These are phyloP conservation scores for Cotesia glomerata DNA, from an alignment of 1,140 invertebrate species.

Conservation along the genomic window DNA sequence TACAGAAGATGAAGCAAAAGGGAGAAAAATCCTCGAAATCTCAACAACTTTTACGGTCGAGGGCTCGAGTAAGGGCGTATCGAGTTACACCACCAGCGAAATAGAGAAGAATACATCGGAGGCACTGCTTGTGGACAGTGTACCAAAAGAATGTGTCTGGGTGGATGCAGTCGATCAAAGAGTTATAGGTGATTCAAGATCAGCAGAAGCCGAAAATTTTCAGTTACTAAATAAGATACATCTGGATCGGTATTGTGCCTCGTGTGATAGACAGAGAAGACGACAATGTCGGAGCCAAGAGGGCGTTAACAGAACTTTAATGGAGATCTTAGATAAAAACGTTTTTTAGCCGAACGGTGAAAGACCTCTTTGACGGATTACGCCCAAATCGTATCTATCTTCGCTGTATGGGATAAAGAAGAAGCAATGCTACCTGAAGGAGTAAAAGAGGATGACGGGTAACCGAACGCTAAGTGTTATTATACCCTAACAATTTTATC, in stretches of 20 bases:
- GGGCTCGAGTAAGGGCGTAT: constrained; percentile 20
- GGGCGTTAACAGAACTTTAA: constrained; percentile 64
- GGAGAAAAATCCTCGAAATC: constrained; percentile 27
- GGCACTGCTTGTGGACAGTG: neutral
- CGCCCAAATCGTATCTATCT: constrained; percentile 57
- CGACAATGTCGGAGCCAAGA: constrained; percentile 44
- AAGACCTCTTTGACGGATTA: constrained; percentile 63
- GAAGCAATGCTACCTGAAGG: constrained; percentile 39
- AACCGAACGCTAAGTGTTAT: constrained; percentile 47
- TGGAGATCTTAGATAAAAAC: constrained; percentile 62
- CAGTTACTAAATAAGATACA: neutral
- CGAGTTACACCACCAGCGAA: constrained; percentile 4
- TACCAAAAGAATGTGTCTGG: neutral
- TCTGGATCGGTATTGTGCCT: neutral
- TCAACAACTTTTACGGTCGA: constrained; percentile 21
- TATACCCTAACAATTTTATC: constrained; percentile 37
- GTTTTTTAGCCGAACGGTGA: constrained; percentile 44
- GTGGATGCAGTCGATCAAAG: constrained; percentile 23
- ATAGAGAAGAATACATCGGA: no score
- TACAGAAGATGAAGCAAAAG: constrained; percentile 17
- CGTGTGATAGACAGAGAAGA: neutral
- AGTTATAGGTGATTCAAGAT: neutral
- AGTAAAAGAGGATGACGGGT: constrained; percentile 23
- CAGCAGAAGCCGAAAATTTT: constrained; percentile 3
- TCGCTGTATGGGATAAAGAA: constrained; percentile 22